Conservation (phyloP, 2,888 invertebrate species). For the Pollenia labialis region DNA sequence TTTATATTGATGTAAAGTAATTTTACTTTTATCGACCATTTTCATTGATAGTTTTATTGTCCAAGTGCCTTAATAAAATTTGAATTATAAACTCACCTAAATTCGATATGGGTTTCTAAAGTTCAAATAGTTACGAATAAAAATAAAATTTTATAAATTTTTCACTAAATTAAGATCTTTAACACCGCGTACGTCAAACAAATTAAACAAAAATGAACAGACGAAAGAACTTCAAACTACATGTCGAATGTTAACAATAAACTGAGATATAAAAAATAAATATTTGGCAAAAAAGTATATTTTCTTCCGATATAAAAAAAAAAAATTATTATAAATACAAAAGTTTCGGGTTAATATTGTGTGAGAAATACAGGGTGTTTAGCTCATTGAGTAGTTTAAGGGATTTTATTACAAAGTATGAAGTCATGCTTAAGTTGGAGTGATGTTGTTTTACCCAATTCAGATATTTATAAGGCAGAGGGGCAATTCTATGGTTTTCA, state of each 20-base stretch:
- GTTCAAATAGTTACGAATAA: background rate
- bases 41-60: constrained; percentile 30
- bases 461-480: too few relatives aligned
- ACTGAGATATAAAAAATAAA: constrained; percentile 69
- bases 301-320: constrained; percentile 60
- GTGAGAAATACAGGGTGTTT: constrained; percentile 59
- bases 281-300: constrained; percentile 63
- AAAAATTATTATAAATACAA: constrained; percentile 8
- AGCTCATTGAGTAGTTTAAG: background rate
- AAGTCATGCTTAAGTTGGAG: too few relatives aligned
- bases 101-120: background rate
- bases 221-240: constrained; percentile 61
- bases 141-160: constrained; percentile 18
- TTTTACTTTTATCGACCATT: background rate
- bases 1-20: background rate
- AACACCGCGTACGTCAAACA: constrained; percentile 25
- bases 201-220: constrained; percentile 9
- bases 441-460: too few relatives aligned
- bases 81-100: constrained; percentile 32
- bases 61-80: background rate
- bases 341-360: constrained; percentile 58
- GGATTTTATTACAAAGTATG: too few relatives aligned
- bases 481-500: too few relatives aligned
- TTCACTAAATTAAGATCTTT: constrained; percentile 32
- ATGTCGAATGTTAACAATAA: constrained; percentile 72